A percentile compares a stretch with the other conserved stretches of the same genome.
Conservation (phyloP, 2,113 vertebrate genomes). For the Grallaria varia region DNA sequence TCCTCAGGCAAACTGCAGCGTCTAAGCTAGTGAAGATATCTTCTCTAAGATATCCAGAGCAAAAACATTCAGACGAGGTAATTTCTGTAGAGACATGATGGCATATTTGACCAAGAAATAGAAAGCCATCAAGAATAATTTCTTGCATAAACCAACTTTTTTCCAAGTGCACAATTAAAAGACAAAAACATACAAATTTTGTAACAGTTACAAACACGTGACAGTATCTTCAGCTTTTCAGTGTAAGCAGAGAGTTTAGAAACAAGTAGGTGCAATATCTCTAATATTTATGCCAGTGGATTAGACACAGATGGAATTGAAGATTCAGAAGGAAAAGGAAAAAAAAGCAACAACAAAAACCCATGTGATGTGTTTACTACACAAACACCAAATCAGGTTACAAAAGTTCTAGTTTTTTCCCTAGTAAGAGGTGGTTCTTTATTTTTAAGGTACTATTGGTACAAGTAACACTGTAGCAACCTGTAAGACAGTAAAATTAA, state of each 20-base stretch:
- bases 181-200: not conserved
- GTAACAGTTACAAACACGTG: not conserved
- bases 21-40: not conserved
- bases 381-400: not conserved
- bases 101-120: not conserved
- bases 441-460: not conserved
- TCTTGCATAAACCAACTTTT: not conserved
- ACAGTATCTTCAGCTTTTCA: not conserved
- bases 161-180: not conserved
- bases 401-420: not conserved
- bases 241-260: not conserved
- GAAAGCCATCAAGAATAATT: not conserved
- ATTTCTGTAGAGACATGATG: not conserved
- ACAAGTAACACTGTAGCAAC: not conserved
- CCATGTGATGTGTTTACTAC: not conserved
- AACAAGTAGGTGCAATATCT: not conserved
- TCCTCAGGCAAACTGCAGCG: not conserved
- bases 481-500: not conserved
- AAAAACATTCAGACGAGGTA: not conserved
- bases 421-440: accelerated
- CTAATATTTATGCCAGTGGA: not conserved
- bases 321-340: not conserved
- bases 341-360: not conserved
- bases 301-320: not conserved
- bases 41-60: not conserved